A percentile compares a stretch with the other conserved stretches of the same genome.
phyloP scores from a whole-genome alignment of 2,888 invertebrate species.

The Amorpha juglandis region DNA sequence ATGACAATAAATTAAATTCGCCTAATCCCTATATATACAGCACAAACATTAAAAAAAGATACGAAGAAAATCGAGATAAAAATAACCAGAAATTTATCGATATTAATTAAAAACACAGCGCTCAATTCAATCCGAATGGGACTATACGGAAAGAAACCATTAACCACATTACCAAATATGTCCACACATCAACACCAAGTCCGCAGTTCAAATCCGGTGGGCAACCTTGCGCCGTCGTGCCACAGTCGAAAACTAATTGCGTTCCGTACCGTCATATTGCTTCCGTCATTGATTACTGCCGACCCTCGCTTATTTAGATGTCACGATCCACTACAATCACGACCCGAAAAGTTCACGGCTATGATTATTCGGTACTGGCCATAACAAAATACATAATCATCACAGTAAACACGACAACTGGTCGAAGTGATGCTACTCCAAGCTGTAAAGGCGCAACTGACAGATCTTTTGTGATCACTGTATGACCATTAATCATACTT shows the following conservation, averaged over 20 bases:
- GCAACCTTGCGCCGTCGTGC: conserved; percentile 50
- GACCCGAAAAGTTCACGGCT: conserved; percentile 75
- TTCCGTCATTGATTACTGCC: conserved; percentile 78
- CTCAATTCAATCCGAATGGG: neutral
- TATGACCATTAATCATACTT: conserved; percentile 77
- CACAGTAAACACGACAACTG: conserved; percentile 9
- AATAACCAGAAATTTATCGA: neutral
- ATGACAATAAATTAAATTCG: too few species aligned
- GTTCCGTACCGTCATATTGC: conserved; percentile 69
- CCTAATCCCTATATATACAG: too few species aligned
- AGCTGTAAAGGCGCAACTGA: neutral
- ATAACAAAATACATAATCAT: conserved; percentile 35
- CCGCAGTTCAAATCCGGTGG: conserved; percentile 23
- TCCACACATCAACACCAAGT: neutral
- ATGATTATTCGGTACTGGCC: conserved; percentile 54
- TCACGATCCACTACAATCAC: conserved; percentile 75
- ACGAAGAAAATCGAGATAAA: too few species aligned
- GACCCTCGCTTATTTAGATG: conserved; percentile 75
- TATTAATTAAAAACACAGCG: neutral
- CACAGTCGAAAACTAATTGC: conserved; percentile 55
- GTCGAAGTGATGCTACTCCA: neutral
- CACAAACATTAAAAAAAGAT: too few species aligned
- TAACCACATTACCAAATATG: conserved; percentile 2
- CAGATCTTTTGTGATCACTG: conserved; percentile 48
- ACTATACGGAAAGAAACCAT: neutral